Percentiles rank a stretch among this genome's conserved stretches.
These are phyloP conservation scores for Drosophila macrospina DNA, from an alignment of 2,888 invertebrate genomes.

Conservation along the genomic window DNA sequence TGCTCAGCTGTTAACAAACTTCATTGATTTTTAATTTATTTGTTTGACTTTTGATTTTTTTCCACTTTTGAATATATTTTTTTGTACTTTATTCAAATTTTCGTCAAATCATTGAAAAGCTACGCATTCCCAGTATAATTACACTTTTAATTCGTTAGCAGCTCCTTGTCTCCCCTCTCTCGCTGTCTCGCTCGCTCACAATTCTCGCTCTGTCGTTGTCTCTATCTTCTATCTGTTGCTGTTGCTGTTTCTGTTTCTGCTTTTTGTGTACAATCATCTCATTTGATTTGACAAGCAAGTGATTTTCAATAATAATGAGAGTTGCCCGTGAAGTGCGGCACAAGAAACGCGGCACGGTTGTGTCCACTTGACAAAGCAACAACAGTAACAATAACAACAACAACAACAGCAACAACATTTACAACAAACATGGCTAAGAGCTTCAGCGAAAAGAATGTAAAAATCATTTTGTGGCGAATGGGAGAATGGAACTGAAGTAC, in stretches of 20 bases:
- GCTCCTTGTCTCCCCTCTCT: constrained; percentile 28
- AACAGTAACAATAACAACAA: constrained; percentile 40
- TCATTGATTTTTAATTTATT: constrained; percentile 80
- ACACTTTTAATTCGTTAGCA: constrained; percentile 79
- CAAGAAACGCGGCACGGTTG: constrained; percentile 52
- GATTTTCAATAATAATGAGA: constrained; percentile 82
- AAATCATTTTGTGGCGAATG: constrained; percentile 41
- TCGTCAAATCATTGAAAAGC: constrained; percentile 67
- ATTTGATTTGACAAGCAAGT: constrained; percentile 82
- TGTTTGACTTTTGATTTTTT: constrained; percentile 73
- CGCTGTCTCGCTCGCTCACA: constrained; percentile 4
- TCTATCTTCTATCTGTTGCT: constrained; percentile 6
- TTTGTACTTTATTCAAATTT: constrained; percentile 53
- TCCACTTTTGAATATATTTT: constrained; percentile 51
- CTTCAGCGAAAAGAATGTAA: constrained; percentile 62
- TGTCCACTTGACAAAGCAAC: constrained; percentile 60
- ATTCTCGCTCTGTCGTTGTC: background rate
- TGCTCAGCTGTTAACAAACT: background rate
- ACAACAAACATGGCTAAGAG: constrained; percentile 59
- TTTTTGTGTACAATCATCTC: constrained; percentile 78
- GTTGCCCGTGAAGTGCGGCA: constrained; percentile 64
- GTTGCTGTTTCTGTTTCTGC: too few species aligned
- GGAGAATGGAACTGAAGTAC: constrained; percentile 37
- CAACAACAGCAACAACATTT: constrained; percentile 48
- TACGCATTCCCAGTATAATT: constrained; percentile 75